Conservation (phyloP, 2,888 invertebrate genomes). For the Drosophila antonietae region DNA sequence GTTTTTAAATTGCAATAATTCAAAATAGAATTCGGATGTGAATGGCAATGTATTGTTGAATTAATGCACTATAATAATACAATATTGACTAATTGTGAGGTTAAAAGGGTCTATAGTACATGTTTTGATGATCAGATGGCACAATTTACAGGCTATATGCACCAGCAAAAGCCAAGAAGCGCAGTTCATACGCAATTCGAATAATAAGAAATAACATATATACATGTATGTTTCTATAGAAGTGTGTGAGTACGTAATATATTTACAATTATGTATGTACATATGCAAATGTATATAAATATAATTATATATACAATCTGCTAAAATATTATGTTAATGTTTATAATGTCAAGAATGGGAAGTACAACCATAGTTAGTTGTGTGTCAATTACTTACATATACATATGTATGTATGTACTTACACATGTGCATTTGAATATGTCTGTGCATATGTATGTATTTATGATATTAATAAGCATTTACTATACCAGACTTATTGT, state of each 20-base stretch:
- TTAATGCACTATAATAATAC: constrained; percentile 3
- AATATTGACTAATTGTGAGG: not conserved
- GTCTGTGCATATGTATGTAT: not conserved
- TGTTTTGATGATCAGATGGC: constrained; percentile 23
- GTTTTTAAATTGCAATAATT: not conserved
- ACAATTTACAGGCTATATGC: constrained; percentile 7
- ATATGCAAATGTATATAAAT: not conserved
- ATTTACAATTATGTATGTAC: not conserved
- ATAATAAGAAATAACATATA: constrained; percentile 8
- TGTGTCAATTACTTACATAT: constrained; percentile 13
- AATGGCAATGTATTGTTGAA: not conserved
- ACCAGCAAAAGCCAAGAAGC: not conserved
- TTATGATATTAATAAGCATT: constrained; percentile 5
- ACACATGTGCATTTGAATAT: not conserved
- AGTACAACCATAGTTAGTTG: constrained; percentile 27
- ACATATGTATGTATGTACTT: not conserved
- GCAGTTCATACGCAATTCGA: constrained; percentile 29
- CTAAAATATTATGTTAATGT: not conserved
- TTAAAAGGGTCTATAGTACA: constrained; percentile 20
- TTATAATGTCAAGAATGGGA: constrained; percentile 8
- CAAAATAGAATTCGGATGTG: no score
- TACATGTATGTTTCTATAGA: not conserved
- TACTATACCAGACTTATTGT: constrained; percentile 2
- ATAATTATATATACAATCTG: not conserved
- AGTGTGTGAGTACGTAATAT: not conserved